phyloP scores from a whole-genome alignment of 23 tunicate genomes.

The Ciona savignyi region DNA sequence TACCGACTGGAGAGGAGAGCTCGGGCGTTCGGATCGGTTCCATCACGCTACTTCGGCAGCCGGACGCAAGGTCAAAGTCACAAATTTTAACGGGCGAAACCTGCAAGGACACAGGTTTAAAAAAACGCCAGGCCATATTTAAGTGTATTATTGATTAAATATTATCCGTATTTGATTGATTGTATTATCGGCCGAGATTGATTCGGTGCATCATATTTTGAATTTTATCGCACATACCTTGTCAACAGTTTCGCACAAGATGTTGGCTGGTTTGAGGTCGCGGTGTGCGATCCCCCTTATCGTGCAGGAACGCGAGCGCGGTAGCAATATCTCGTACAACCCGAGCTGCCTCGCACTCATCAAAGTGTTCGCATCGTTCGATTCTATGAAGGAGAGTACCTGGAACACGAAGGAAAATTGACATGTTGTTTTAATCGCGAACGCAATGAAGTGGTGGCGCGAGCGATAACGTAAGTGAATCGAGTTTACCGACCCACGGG shows the following conservation, averaged over 20 bases:
- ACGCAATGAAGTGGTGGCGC: too few relatives aligned
- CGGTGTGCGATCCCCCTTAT: conserved; percentile 97
- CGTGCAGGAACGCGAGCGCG: conserved; percentile 91
- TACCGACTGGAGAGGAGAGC: conserved; percentile 97
- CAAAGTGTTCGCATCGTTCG: conserved; percentile 70
- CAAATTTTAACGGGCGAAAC: conserved; percentile 99
- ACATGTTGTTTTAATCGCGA: too few relatives aligned
- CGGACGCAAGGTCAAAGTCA: conserved; percentile 97
- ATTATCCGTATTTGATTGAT: too few relatives aligned
- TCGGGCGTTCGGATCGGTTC: conserved; percentile 86
- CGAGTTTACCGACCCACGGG: too few relatives aligned
- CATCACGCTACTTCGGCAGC: conserved; percentile 62
- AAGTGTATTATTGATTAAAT: too few relatives aligned
- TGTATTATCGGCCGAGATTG: too few relatives aligned
- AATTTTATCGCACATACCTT: too few relatives aligned
- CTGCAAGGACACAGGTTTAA: too few relatives aligned
- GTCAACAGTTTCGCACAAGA: conserved; percentile 78
- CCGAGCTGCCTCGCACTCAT: conserved; percentile 79
- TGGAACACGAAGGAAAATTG: conserved; percentile 7
- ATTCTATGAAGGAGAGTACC: conserved; percentile 90
- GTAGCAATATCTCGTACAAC: conserved; percentile 90
- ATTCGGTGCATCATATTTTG: too few relatives aligned
- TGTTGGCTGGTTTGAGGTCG: conserved; percentile 97
- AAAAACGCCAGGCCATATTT: too few relatives aligned
- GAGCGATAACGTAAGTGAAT: too few relatives aligned